phyloP scores from a whole-genome alignment of 37 sponge, comb jelly and placozoan species.

The Crambe crambe region DNA sequence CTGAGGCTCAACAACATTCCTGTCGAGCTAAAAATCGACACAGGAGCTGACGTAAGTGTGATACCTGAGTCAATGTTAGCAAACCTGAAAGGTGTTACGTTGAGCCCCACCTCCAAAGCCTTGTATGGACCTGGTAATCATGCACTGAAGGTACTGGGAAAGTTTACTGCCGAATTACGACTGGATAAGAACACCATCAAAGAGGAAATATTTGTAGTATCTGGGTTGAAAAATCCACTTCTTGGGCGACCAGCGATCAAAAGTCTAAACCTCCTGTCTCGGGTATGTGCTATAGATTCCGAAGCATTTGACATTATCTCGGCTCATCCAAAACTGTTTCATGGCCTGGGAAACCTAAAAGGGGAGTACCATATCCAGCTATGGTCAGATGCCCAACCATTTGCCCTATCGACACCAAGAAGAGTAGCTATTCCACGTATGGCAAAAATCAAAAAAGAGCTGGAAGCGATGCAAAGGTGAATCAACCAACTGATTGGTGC shows the following conservation, averaged over 20 bases:
- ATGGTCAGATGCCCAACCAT: conserved; percentile 11
- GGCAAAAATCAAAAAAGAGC: conserved; percentile 19
- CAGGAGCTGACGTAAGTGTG: conserved; percentile 23
- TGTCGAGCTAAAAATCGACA: conserved; percentile 8
- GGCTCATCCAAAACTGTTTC: conserved; percentile 20
- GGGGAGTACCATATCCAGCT: conserved; percentile 17
- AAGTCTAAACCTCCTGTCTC: conserved; percentile 6
- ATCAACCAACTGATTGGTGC: conserved; percentile 33
- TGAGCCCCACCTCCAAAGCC: conserved; percentile 1
- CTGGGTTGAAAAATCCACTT: conserved; percentile 1
- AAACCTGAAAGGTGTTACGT: neutral
- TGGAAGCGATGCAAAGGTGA: conserved; percentile 37
- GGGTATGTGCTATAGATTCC: neutral
- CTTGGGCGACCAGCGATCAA: conserved; percentile 36
- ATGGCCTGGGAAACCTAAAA: conserved; percentile 17
- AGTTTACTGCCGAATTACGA: neutral
- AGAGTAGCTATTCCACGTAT: conserved; percentile 23
- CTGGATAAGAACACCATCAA: neutral
- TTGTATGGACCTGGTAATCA: conserved; percentile 4
- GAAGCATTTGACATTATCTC: neutral
- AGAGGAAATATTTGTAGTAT: conserved; percentile 7
- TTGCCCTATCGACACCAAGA: conserved; percentile 35
- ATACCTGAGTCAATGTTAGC: conserved; percentile 14
- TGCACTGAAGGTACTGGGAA: conserved; percentile 8
- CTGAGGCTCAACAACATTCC: neutral